Base-by-base conservation (phyloP, 2,113 vertebrate species). In the Melanotaenia duboulayi region DNA sequence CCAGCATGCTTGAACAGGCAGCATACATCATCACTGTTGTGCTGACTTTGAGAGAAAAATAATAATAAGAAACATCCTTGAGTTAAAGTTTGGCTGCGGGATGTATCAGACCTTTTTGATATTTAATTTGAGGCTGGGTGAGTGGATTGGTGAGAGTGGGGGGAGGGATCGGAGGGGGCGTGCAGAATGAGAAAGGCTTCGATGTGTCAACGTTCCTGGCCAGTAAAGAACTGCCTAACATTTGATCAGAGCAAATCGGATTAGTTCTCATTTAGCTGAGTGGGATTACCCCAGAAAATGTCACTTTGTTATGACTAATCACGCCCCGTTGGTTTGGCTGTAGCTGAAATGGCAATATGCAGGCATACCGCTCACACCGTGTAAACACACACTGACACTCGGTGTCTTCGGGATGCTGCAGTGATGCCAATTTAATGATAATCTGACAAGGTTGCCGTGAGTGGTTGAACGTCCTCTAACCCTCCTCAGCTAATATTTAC, bases 261-360 rank as follows among this genome's bases (percentile, higher is more conserved):
- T 91, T 92, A 90, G 80, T 25, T 78, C 87, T 91, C 85, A 92
- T 92, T 91, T 91, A 90, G 83, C 81, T 87, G 91, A 92, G 91
- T 92, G 90, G 89, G 90, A 91, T 91, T 90, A 89, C 17, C 57
- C 50, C 74, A 51, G 71, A 87, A 92, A 91, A 92, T 92, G 91
- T 91, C 88, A 89, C 84, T 91, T 89, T 90, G 88, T 91, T 92
- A 92, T 92, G 91, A 90, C 85, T 81, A 88, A 90, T 90, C 89
- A 90, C 91, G 86, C 89, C 83, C 83, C 83, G 25, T 84, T 59
- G 49, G 40, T 81, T 84, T 60, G 80, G 76, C 80, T 65, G 57
- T 25, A 65, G 56, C 73, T 22, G 32, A 42, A 32, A 28, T 17
- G 25, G 42, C 48, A 46, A 49, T 22, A 40, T n/a, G 42, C 80